Base-by-base conservation (phyloP, 2,888 invertebrate species). In the Microctonus aethiopoides region DNA sequence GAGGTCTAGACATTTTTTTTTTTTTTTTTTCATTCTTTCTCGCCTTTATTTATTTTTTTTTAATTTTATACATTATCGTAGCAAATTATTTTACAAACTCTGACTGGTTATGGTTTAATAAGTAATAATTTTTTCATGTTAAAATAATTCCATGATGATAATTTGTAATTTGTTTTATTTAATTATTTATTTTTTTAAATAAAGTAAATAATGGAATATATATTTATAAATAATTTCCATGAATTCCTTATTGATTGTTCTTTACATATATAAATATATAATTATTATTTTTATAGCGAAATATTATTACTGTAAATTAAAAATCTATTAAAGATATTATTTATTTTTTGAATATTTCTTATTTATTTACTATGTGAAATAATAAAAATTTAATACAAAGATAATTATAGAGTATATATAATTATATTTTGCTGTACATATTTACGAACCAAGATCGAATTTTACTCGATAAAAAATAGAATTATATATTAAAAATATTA, bases 1-100 rank as follows among this genome's bases (percentile, higher is more conserved):
- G 63, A 63, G 66, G 75, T 75, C 74, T 75, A 69, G 74, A 72
- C 68, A 72, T 34, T 56, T 26, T 22, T 56, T 26, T 57, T 13
- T 26, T 57, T 13, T n/a, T 57, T 32, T 34, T 56, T 26, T n/a
- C 26, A 11, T 57, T 13, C 32, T 16, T 29, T n/a, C 34, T 32
- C 16, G 3, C 20, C 16, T 36, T 39, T 7, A 16, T 46, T 6
- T n/a, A 29, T n/a, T 46, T 46, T n/a, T 46, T n/a, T n/a, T 46
- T 46, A 16, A 20, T 46, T 46, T 46, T 13, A 16, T 16, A 46
- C 46, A 16, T 16, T n/a, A 16, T 5, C 7, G 16, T 46, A 16
- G 7, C 16, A 20, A 46, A 46, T 46, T 46, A 46, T 46, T 46
- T 4, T n/a, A 46, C 9, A 16, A 46, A 16, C 16, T n/a, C 16